These are phyloP conservation scores for Drosophila pachea DNA, from an alignment of 1,140 invertebrate species.

Conservation along the genomic window DNA sequence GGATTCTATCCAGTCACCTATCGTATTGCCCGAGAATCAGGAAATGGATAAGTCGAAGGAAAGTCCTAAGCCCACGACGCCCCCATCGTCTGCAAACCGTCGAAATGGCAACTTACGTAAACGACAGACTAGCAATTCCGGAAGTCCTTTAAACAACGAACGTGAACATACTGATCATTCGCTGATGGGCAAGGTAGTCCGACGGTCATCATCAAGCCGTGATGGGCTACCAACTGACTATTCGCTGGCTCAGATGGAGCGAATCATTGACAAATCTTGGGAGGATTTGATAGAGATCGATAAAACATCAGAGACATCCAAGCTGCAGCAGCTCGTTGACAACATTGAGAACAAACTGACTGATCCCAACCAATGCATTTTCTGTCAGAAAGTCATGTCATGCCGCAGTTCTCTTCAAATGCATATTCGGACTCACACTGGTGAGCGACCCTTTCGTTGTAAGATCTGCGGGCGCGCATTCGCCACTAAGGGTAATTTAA, in stretches of 20 bases:
- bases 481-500: constrained; percentile 98
- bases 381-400: constrained; percentile 97
- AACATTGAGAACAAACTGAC: constrained; percentile 97
- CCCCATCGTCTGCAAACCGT: constrained; percentile 14
- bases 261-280: constrained; percentile 91
- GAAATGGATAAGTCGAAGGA: constrained; percentile 34
- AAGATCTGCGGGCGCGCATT: constrained; percentile 97
- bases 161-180: constrained; percentile 44
- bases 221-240: constrained; percentile 52
- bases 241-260: constrained; percentile 71
- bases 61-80: constrained; percentile 20
- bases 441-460: constrained; percentile 97
- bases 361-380: constrained; percentile 98
- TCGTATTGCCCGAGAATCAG: constrained; percentile 29
- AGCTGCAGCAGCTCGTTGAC: constrained; percentile 95
- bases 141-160: constrained; percentile 48
- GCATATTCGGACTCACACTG: constrained; percentile 94
- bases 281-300: constrained; percentile 96
- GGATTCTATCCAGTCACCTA: not conserved
- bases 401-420: constrained; percentile 99
- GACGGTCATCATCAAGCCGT: constrained; percentile 64
- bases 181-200: constrained; percentile 58
- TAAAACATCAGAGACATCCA: constrained; percentile 92
- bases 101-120: constrained; percentile 61
- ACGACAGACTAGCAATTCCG: constrained; percentile 49